Evolutionary conservation across 2,888 invertebrate genomes (phyloP), one percentile per base, ranked within the genome.

Genomic region (Scaptomyza cyrtandrae): DNA sequence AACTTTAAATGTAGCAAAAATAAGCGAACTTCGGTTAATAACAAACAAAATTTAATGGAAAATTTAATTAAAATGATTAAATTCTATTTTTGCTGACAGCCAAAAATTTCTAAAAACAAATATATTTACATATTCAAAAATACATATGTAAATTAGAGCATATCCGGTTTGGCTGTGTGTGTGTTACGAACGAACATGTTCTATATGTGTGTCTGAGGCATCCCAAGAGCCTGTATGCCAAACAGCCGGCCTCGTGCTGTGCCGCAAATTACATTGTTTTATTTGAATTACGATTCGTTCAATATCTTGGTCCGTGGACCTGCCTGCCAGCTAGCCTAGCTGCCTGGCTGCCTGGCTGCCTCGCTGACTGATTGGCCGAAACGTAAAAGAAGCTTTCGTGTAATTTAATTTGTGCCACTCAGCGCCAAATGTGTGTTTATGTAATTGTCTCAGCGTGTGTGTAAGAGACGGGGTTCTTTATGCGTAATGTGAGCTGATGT

Each of bases 241-340:
- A 44, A 39, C 33, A 29, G 48, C 6, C 55, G 52, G 57, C 19
- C 37, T 65, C 54, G 44, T 64, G 65, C 58, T 73, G 46, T 44
- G 55, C 16, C 31, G 57, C 41, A 86, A 71, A 83, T 83, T 77
- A 88, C 85, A 86, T 80, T 86, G 88, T 78, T 84, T 86, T 86
- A 84, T 84, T 88, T 88, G 87, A 86, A 86, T 88, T 88, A 83
- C 86, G 74, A 88, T 84, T 84, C 49, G 69, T 77, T 69, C 74
- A 60, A 75, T 75, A 60, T 73, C 63, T 60, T 50, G 52, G 35
- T 50, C 57, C 33, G 24, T 66, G 39, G 54, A 43, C 27, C 49
- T 29, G 46, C 13, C 16, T 3, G 39, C 39, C 39, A 2, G 14
- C 14, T 9, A 7, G 39, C 39, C 39, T 39, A n/a, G 2, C 9